phyloP scores from a whole-genome alignment of 2,888 invertebrate genomes.

The Sinodicranocentrus sp. region DNA sequence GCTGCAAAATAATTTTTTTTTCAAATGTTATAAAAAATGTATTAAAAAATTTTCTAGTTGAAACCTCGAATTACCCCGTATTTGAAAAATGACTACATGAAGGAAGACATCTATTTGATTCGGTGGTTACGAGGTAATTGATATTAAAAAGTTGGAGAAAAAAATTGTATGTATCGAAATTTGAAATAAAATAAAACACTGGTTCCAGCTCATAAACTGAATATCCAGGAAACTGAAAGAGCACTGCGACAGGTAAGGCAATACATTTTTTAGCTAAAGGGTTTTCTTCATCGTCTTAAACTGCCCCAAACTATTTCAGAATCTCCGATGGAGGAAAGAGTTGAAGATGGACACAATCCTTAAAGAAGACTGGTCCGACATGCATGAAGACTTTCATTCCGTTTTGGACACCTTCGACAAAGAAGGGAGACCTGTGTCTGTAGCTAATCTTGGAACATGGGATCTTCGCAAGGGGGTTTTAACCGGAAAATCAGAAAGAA shows the following conservation, averaged over 20 bases:
- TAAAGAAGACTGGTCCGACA: conserved; percentile 16
- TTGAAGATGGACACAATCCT: conserved; percentile 29
- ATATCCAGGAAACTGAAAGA: too few species aligned
- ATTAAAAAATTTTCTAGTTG: conserved; percentile 56
- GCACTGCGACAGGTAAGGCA: too few species aligned
- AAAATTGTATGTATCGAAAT: neutral
- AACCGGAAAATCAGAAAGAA: conserved; percentile 24
- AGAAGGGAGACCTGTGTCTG: conserved; percentile 27
- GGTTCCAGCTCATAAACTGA: neutral
- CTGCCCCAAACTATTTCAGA: too few species aligned
- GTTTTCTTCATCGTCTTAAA: too few species aligned
- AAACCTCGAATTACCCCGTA: neutral
- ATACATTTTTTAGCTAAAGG: too few species aligned
- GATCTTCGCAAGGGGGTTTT: conserved; percentile 44
- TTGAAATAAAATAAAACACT: neutral
- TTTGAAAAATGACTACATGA: conserved; percentile 40
- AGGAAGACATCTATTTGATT: conserved; percentile 49
- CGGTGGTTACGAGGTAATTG: conserved; percentile 58
- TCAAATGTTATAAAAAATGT: neutral
- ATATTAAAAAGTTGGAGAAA: too few species aligned
- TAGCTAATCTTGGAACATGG: conserved; percentile 23
- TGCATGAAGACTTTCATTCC: conserved; percentile 18
- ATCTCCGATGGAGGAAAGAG: conserved; percentile 28
- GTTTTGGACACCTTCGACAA: conserved; percentile 19
- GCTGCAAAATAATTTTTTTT: too few species aligned